Evolutionary conservation across 1,140 invertebrate species (phyloP), one percentile per base, ranked within the genome.

Genomic region (Bombus huntii): DNA sequence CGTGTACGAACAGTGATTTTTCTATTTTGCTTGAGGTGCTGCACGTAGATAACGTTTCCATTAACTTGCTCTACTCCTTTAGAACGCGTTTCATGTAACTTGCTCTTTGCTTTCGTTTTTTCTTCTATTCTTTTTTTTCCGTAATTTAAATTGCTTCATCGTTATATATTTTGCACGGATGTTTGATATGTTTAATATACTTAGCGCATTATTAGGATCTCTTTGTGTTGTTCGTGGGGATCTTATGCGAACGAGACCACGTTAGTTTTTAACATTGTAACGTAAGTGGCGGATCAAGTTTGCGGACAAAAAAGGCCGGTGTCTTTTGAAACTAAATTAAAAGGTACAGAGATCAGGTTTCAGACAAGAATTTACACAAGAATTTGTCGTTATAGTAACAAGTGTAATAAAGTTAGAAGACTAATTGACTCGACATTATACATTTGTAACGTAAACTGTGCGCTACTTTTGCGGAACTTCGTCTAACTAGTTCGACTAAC

Each of bases 351-450:
- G 37, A 42, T 25, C 37, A 72, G 28, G 6, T n/a, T 42, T 0
- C 34, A n/a, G 31, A 18, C 2, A n/a, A n/a, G 15, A 31, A 31
- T 31, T 18, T 71, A 5, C 34, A 42, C 70, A 39, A 72, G 25
- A n/a, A n/a, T 42, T 39, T 1, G 39, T 42, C 71, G 71, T 42
- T 42, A 42, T 15, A 42, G 3, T 5, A 8, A 39, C 13, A n/a
- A 44, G 71, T 10, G 71, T n/a, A 18, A 73, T 8, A 73, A 73
- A 73, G 39, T 73, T 73, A 8, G 39, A 73, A 73, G 39, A 42
- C 28, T 73, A 73, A 73, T 73, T 44, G 39, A 72, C 71, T 72
- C 25, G 39, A 22, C 39, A n/a, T 18, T 28, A 73, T 13, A 34
- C 28, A 73, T 44, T 73, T 44, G 71, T n/a, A n/a, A n/a, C 28